Conservation (phyloP, 2,113 vertebrate species). For the Hemiscyllium ocellatum region DNA sequence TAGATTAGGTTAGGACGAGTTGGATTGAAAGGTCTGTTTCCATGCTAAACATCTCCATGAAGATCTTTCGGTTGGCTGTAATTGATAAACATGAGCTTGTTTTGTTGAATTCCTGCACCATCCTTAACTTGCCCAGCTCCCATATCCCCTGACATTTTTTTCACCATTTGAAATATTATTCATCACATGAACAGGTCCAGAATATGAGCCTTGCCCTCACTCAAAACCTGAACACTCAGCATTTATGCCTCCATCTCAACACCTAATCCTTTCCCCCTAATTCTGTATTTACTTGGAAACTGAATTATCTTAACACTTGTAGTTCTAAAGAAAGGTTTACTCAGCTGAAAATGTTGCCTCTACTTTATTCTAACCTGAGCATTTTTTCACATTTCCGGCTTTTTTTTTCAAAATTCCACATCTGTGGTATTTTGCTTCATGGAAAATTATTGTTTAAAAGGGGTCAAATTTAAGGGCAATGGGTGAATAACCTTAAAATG, state of each 20-base stretch:
- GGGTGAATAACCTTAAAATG: neutral
- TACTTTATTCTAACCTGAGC: neutral
- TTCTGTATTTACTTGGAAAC: neutral
- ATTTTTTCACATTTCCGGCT: neutral
- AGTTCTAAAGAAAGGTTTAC: neutral
- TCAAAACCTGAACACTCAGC: neutral
- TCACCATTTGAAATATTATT: neutral
- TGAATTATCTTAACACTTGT: neutral
- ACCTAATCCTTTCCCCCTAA: neutral
- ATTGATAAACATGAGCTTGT: neutral
- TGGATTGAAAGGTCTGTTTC: too few relatives aligned
- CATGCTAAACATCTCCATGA: too few relatives aligned
- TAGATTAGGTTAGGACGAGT: too few relatives aligned
- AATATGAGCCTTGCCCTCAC: neutral
- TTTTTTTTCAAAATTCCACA: neutral
- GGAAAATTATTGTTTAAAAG: neutral
- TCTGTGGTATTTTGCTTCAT: neutral
- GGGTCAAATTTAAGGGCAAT: neutral
- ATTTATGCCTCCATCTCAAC: neutral
- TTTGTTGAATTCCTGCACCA: neutral
- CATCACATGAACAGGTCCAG: neutral
- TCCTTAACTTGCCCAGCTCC: neutral
- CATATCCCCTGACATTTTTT: neutral
- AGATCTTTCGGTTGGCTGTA: neutral
- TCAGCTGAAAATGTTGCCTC: neutral